A percentile compares a stretch with the other conserved stretches of the same genome.
phyloP scores from a whole-genome alignment of 2,113 vertebrate species.

The Urocynchramus pylzowi region DNA sequence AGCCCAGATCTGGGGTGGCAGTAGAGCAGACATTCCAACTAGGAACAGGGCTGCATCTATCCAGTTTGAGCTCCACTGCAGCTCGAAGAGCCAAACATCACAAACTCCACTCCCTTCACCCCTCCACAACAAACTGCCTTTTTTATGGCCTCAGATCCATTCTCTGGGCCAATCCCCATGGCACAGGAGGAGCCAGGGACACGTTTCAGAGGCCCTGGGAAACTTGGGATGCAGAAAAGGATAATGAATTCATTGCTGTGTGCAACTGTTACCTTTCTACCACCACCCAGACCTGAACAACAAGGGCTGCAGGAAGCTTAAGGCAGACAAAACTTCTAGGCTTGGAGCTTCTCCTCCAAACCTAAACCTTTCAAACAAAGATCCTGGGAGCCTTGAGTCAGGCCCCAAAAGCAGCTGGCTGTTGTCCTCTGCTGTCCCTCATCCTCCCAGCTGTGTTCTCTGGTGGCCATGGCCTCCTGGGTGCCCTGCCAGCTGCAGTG shows the following conservation, averaged over 20 bases:
- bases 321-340: neutral
- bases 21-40: neutral
- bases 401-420: neutral
- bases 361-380: neutral
- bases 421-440: neutral
- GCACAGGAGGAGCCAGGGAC: neutral
- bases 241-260: neutral
- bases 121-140: neutral
- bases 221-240: neutral
- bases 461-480: neutral
- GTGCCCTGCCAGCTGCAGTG: neutral
- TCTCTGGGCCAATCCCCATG: neutral
- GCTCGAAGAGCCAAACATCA: neutral
- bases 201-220: neutral
- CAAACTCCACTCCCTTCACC: neutral
- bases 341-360: neutral
- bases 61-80: neutral
- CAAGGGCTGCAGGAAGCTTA: neutral
- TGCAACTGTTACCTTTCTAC: neutral
- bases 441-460: neutral
- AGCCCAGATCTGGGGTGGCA: neutral
- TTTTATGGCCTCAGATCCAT: neutral
- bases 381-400: neutral
- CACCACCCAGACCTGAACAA: neutral
- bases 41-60: neutral